Evolutionary conservation across 2,113 vertebrate genomes (phyloP).

Genomic region (Acrocephalus arundinaceus): DNA sequence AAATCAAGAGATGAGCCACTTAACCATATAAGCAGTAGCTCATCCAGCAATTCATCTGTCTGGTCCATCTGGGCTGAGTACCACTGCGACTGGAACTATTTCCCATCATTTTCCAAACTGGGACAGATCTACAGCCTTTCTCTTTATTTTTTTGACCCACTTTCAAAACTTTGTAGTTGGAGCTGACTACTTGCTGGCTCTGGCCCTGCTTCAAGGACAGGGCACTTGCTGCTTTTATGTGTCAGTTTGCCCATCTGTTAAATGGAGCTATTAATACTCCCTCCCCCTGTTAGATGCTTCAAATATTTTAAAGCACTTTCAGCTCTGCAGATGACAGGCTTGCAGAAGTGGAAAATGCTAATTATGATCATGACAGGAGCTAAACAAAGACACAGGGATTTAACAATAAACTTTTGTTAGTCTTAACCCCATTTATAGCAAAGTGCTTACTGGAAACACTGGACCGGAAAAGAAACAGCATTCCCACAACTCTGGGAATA

Average conservation of each 20-base stretch:
- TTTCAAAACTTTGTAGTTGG: background rate
- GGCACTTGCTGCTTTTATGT: conserved; percentile 38
- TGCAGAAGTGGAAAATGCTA: conserved; percentile 48
- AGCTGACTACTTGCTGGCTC: background rate
- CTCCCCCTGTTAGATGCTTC: conserved; percentile 14
- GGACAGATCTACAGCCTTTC: background rate
- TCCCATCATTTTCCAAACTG: background rate
- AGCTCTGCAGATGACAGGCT: conserved; percentile 45
- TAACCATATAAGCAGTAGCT: conserved; percentile 11
- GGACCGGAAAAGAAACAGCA: conserved; percentile 26
- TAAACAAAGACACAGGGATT: background rate
- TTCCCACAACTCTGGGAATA: conserved; percentile 45
- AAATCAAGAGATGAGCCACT: conserved; percentile 7
- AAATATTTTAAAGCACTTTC: conserved; percentile 35
- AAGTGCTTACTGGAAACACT: conserved; percentile 10
- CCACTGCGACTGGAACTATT: background rate
- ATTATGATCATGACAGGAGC: conserved; percentile 16
- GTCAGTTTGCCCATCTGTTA: conserved; percentile 53
- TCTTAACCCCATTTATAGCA: background rate
- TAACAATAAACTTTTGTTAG: conserved; percentile 13
- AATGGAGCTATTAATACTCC: conserved; percentile 39
- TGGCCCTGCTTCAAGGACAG: conserved; percentile 47
- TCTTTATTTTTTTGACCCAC: conserved; percentile 21
- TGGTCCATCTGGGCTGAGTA: background rate
- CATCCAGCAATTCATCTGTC: background rate